phyloP scores from a whole-genome alignment of 2,113 vertebrate species.

The Eurystomus gularis region DNA sequence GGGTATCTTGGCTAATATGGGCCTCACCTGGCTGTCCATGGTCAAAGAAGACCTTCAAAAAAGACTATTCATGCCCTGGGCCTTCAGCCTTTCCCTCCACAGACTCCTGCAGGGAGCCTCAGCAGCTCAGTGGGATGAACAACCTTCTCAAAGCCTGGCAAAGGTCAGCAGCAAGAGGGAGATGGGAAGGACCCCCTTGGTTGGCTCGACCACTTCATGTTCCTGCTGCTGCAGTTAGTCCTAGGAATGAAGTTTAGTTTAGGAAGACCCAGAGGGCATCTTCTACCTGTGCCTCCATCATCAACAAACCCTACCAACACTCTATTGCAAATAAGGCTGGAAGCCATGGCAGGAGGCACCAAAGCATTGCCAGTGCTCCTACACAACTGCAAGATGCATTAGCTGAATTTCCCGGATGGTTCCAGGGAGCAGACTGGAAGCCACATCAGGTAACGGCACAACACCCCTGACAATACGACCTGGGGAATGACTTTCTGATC shows the following conservation, averaged over 20 bases:
- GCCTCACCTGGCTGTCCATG: background rate
- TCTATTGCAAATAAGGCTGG: background rate
- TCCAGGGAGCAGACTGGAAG: background rate
- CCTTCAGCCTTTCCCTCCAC: background rate
- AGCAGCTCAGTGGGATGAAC: background rate
- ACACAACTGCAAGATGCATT: background rate
- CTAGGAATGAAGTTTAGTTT: background rate
- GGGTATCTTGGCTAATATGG: background rate
- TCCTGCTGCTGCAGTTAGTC: background rate
- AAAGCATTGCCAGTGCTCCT: background rate
- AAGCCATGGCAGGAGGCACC: background rate
- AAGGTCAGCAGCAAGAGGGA: background rate
- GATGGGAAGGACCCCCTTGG: background rate
- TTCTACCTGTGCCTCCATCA: rapidly evolving
- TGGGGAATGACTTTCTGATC: background rate
- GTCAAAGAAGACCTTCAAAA: background rate
- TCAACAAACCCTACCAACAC: background rate
- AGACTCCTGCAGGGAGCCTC: background rate
- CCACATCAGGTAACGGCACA: background rate
- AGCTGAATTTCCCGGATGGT: rapidly evolving
- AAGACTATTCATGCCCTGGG: background rate
- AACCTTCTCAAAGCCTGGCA: background rate
- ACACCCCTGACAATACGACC: rapidly evolving
- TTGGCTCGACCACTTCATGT: background rate
- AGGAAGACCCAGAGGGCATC: background rate